Conservation (phyloP, 2,113 vertebrate genomes). For the Antechinus flavipes region DNA sequence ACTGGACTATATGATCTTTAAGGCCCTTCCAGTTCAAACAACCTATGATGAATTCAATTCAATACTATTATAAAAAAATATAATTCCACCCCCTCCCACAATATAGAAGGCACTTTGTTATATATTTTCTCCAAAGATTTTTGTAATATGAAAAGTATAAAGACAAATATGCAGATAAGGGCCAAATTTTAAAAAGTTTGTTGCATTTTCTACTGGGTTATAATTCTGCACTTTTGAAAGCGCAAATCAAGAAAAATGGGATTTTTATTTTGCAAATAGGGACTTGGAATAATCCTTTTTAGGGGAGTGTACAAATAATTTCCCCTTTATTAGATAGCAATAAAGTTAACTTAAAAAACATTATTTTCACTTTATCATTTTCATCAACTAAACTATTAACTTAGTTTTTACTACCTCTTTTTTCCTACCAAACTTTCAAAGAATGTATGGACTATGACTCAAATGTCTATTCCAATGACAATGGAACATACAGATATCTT, state of each 20-base stretch:
- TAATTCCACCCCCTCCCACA: neutral
- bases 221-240: neutral
- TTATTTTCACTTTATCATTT: neutral
- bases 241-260: neutral
- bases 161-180: neutral
- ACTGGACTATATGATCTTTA: neutral
- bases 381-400: neutral
- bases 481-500: neutral
- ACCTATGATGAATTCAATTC: neutral
- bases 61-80: neutral
- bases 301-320: neutral
- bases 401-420: neutral
- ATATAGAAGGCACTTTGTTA: neutral
- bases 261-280: neutral
- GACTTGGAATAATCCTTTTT: neutral
- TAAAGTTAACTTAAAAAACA: slow-evolving; percentile 37
- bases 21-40: neutral
- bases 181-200: neutral
- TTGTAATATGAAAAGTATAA: neutral
- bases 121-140: neutral
- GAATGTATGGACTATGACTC: neutral
- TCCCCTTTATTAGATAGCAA: slow-evolving; percentile 63
- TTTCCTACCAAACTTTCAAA: neutral
- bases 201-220: neutral
- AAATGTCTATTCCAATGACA: neutral